A percentile compares a stretch with the other conserved stretches of the same genome.
These are phyloP conservation scores for Pseudomyrmex dendroicus DNA, from an alignment of 1,140 invertebrate genomes.

Conservation along the genomic window DNA sequence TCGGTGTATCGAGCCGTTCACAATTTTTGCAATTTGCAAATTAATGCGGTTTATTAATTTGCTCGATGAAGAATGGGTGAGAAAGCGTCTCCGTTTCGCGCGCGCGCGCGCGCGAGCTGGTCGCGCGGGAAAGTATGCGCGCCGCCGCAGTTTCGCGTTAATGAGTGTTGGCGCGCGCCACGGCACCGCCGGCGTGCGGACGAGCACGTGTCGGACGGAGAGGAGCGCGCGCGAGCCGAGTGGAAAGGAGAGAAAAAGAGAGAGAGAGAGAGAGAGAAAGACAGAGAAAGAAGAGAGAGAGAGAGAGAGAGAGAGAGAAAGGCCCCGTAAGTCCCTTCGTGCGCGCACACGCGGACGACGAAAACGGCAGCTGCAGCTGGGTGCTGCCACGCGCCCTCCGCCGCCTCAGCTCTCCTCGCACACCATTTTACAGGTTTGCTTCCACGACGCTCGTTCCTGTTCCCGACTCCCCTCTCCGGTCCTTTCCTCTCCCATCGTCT, in stretches of 20 bases:
- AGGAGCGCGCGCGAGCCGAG: slow-evolving; percentile 56
- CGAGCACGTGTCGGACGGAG: slow-evolving; percentile 37
- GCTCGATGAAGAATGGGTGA: background rate
- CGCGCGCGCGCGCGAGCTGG: background rate
- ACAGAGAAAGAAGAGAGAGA: background rate
- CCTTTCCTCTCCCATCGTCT: background rate
- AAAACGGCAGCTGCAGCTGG: slow-evolving; percentile 81
- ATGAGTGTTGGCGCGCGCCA: slow-evolving; percentile 78
- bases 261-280: slow-evolving; percentile 12
- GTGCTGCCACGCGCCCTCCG: slow-evolving; percentile 81
- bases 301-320: background rate
- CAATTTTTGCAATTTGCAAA: slow-evolving; percentile 27
- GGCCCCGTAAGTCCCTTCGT: background rate
- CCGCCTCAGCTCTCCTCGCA: slow-evolving; percentile 60
- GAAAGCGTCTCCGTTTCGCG: too few species aligned
- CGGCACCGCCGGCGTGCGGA: slow-evolving; percentile 61
- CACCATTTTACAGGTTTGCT: slow-evolving; percentile 74
- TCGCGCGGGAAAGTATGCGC: slow-evolving; percentile 61
- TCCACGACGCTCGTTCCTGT: slow-evolving; percentile 41
- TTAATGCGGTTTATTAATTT: slow-evolving; percentile 19
- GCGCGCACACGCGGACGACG: slow-evolving; percentile 58
- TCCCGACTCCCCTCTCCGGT: slow-evolving; percentile 3
- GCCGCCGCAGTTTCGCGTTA: slow-evolving; percentile 71
- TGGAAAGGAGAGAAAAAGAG: slow-evolving; percentile 29
- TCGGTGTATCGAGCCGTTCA: background rate